Conservation (phyloP, 1,140 invertebrate species). For the Aphaenogaster floridana region DNA sequence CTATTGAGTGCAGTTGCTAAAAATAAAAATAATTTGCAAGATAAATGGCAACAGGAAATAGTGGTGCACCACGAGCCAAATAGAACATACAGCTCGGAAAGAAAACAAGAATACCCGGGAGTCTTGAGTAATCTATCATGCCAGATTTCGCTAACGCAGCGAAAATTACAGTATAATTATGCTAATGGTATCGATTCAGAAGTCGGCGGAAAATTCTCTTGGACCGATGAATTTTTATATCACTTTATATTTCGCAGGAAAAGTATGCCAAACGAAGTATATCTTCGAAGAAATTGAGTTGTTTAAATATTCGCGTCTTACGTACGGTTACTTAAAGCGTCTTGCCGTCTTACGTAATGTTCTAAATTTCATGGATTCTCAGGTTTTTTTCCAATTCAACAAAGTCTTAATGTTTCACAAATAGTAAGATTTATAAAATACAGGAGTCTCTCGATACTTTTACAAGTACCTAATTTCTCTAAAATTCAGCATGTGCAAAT, state of each 20-base stretch:
- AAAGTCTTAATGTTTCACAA: background rate
- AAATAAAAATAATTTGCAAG: slow-evolving; percentile 46
- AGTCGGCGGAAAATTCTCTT: background rate
- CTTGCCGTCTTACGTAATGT: background rate
- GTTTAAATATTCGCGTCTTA: background rate
- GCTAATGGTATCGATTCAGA: background rate
- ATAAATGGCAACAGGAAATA: slow-evolving; percentile 61
- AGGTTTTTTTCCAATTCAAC: background rate
- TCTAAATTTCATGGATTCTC: background rate
- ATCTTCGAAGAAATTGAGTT: background rate
- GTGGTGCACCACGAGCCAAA: slow-evolving; percentile 65
- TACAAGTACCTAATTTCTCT: background rate
- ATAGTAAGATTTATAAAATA: background rate
- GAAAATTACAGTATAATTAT: slow-evolving; percentile 21
- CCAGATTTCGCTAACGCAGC: slow-evolving; percentile 26
- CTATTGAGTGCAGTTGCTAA: background rate
- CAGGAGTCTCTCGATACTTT: background rate
- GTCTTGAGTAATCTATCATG: slow-evolving; percentile 39
- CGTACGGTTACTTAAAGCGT: background rate
- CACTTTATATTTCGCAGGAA: background rate
- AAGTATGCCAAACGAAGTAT: background rate
- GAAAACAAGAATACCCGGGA: slow-evolving; percentile 62
- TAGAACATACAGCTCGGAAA: slow-evolving; percentile 57
- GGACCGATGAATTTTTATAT: background rate
- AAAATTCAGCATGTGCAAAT: background rate